phyloP scores from a whole-genome alignment of 2,888 invertebrate genomes.

The Deladenus siricidicola region DNA sequence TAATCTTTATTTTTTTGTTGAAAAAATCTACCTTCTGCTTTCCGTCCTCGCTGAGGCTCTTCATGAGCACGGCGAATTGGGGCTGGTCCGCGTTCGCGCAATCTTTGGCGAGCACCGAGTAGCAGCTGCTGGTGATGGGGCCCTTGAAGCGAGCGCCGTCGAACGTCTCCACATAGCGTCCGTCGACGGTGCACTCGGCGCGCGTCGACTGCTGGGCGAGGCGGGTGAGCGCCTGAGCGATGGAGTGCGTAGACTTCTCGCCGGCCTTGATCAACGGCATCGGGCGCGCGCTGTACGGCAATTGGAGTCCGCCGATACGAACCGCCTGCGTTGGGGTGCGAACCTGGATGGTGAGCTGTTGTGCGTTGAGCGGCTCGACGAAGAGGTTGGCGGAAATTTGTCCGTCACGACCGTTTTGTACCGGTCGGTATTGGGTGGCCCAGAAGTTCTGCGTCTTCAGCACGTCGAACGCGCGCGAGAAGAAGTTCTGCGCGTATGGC shows the following conservation, averaged over 20 bases:
- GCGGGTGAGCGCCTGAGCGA: conserved; percentile 8
- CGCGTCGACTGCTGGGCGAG: not conserved
- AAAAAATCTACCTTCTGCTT: conserved; percentile 8
- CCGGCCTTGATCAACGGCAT: conserved; percentile 8
- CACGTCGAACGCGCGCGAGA: conserved; percentile 30
- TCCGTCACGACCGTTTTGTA: conserved; percentile 12
- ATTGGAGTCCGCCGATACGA: conserved; percentile 27
- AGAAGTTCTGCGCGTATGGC: conserved; percentile 23
- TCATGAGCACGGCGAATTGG: conserved; percentile 54
- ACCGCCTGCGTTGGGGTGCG: conserved; percentile 35
- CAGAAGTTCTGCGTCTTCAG: conserved; percentile 38
- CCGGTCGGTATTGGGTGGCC: conserved; percentile 22
- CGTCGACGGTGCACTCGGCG: conserved; percentile 27
- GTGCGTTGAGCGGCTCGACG: conserved; percentile 42
- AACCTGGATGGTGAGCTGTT: conserved; percentile 41
- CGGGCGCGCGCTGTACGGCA: conserved; percentile 17
- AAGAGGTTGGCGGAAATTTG: conserved; percentile 28
- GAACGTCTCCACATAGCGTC: conserved; percentile 42
- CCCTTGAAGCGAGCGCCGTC: conserved; percentile 44
- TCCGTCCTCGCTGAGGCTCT: conserved; percentile 17
- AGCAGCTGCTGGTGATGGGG: conserved; percentile 48
- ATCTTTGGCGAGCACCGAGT: conserved; percentile 55
- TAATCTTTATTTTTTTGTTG: no score
- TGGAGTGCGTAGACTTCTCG: conserved; percentile 16
- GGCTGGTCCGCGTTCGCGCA: conserved; percentile 32